Percentiles rank a stretch among this genome's conserved stretches.
These are phyloP conservation scores for Parauchenoglanis ngamensis DNA, from an alignment of 2,797 vertebrate species.

Conservation along the genomic window DNA sequence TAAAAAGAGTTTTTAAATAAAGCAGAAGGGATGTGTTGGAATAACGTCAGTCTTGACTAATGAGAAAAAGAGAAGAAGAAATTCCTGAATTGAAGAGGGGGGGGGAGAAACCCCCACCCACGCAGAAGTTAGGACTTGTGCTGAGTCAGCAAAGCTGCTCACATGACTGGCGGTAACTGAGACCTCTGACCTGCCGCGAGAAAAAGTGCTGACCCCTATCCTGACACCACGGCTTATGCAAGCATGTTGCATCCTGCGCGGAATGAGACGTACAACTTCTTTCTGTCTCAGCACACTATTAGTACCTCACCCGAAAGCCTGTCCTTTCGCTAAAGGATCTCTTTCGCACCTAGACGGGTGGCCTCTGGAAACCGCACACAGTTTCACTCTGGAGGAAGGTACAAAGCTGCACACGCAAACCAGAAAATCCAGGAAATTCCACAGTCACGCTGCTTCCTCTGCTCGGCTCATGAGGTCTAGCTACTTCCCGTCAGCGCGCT, in stretches of 20 bases:
- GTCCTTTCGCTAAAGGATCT: neutral
- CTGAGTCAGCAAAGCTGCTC: constrained; percentile 65
- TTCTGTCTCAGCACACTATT: neutral
- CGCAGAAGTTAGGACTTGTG: neutral
- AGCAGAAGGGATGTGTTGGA: neutral
- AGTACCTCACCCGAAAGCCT: neutral
- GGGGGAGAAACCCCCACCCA: neutral
- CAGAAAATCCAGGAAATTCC: constrained; percentile 45
- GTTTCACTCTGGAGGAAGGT: neutral
- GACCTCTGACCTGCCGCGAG: constrained; percentile 67
- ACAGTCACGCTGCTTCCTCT: constrained; percentile 37
- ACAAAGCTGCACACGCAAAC: neutral
- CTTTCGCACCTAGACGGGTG: neutral
- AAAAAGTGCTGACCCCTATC: constrained; percentile 64
- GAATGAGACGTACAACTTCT: neutral
- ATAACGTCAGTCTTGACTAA: neutral
- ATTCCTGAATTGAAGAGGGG: neutral
- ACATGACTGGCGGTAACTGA: constrained; percentile 68
- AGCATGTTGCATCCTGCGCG: constrained; percentile 62
- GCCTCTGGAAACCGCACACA: neutral
- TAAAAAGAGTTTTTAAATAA: neutral
- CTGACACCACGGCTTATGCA: constrained; percentile 50
- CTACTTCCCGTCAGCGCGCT: constrained; percentile 26
- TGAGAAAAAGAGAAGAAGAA: neutral
- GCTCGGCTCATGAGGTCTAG: neutral